These are phyloP conservation scores for Hoplodrina ambigua DNA, from an alignment of 2,888 invertebrate genomes.

Conservation along the genomic window DNA sequence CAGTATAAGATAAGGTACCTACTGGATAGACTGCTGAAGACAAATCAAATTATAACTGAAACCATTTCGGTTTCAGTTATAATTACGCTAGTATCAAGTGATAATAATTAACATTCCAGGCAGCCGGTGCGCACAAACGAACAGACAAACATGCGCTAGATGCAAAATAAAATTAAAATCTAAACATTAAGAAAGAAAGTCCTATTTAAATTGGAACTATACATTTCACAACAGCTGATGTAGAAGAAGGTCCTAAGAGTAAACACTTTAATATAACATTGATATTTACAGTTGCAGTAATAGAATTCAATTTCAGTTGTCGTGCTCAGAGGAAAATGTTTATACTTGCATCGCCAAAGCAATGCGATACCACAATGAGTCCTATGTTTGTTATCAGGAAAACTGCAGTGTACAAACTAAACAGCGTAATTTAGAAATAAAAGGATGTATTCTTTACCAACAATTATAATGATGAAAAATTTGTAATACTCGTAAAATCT, in stretches of 20 bases:
- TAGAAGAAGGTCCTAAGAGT: conserved; percentile 22
- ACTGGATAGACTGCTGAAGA: too few relatives aligned
- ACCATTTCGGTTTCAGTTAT: neutral
- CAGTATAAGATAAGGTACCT: too few relatives aligned
- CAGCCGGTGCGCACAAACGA: conserved; percentile 50
- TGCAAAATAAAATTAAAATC: conserved; percentile 18
- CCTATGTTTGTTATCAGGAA: conserved; percentile 44
- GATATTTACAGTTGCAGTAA: neutral
- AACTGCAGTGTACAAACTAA: conserved; percentile 27
- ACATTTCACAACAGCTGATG: conserved; percentile 14
- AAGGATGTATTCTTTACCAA: conserved; percentile 12
- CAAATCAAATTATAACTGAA: too few relatives aligned
- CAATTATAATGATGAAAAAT: conserved; percentile 8
- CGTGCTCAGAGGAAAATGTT: conserved; percentile 18
- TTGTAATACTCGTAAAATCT: conserved; percentile 3
- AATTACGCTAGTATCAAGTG: conserved; percentile 41
- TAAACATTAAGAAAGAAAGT: neutral
- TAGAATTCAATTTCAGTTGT: conserved; percentile 17
- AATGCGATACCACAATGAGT: conserved; percentile 39
- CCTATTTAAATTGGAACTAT: conserved; percentile 3
- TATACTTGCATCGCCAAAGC: conserved; percentile 20
- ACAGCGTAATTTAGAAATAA: conserved; percentile 36
- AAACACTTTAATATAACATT: neutral
- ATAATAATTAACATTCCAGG: conserved; percentile 59
- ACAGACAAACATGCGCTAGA: conserved; percentile 57